phyloP scores from a whole-genome alignment of 2,797 vertebrate species.

The Cottoperca gobio region DNA sequence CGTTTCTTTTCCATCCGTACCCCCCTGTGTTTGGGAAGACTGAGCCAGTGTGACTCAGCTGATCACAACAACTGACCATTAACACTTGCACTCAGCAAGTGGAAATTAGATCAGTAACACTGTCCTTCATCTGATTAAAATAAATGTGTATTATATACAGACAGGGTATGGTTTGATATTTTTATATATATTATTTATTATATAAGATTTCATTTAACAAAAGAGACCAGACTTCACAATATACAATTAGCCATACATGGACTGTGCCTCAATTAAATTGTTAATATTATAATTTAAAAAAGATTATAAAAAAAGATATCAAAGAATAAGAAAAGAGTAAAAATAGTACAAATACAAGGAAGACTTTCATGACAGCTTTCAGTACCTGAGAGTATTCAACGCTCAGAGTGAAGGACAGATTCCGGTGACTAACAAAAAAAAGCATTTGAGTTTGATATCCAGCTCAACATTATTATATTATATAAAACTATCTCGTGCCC shows the following conservation, averaged over 20 bases:
- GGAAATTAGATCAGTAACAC: background rate
- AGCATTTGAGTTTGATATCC: background rate
- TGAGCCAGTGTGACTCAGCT: constrained; percentile 23
- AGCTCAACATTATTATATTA: background rate
- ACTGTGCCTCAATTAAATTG: background rate
- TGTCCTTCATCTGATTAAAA: background rate
- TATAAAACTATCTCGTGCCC: background rate
- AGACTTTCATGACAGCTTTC: background rate
- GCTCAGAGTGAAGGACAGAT: background rate
- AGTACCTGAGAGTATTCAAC: background rate
- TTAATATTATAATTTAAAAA: no score
- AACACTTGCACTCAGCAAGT: constrained; percentile 13
- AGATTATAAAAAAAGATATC: no score
- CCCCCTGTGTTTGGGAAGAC: background rate
- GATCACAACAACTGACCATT: constrained; percentile 23
- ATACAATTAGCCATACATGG: background rate
- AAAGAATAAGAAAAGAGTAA: background rate
- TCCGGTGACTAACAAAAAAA: background rate
- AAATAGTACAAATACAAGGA: background rate
- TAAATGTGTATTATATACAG: background rate
- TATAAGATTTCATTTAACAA: background rate
- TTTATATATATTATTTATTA: background rate
- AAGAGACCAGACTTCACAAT: background rate
- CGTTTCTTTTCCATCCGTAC: constrained; percentile 20
- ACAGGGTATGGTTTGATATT: background rate